Conservation (phyloP, 2,888 invertebrate species). For the Rhimphoctona megacephalus region DNA sequence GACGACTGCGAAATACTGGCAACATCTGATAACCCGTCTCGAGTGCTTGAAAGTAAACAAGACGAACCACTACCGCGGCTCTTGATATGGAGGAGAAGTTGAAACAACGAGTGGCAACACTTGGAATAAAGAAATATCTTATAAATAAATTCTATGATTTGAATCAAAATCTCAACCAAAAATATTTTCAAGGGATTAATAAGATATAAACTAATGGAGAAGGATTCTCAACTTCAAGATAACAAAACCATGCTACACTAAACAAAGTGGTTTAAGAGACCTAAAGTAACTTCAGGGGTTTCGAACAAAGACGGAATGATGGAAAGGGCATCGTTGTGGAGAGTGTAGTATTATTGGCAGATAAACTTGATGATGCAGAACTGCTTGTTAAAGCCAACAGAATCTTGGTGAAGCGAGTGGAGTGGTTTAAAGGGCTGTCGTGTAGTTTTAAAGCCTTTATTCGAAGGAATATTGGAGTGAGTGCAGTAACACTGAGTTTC, state of each 20-base stretch:
- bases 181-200: background rate
- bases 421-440: slow-evolving; percentile 23
- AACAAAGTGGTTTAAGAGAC: background rate
- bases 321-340: background rate
- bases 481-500: background rate
- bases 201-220: background rate
- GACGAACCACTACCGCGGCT: too few relatives aligned
- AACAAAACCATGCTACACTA: background rate
- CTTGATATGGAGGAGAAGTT: background rate
- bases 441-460: slow-evolving; percentile 33
- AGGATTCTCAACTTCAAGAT: background rate
- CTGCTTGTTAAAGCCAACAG: background rate
- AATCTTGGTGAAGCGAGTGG: slow-evolving; percentile 17
- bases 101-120: background rate
- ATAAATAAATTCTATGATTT: background rate
- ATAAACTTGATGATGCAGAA: slow-evolving; percentile 11
- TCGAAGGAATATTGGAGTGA: slow-evolving; percentile 18
- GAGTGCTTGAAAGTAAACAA: slow-evolving; percentile 22
- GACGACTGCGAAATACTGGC: slow-evolving; percentile 39
- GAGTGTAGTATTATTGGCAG: background rate
- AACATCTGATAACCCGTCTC: slow-evolving; percentile 38
- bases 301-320: background rate
- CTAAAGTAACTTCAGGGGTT: background rate
- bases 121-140: background rate
- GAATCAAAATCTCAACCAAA: background rate